Base-by-base conservation (phyloP, 2,888 invertebrate species). In the Microctonus hyperodae region DNA sequence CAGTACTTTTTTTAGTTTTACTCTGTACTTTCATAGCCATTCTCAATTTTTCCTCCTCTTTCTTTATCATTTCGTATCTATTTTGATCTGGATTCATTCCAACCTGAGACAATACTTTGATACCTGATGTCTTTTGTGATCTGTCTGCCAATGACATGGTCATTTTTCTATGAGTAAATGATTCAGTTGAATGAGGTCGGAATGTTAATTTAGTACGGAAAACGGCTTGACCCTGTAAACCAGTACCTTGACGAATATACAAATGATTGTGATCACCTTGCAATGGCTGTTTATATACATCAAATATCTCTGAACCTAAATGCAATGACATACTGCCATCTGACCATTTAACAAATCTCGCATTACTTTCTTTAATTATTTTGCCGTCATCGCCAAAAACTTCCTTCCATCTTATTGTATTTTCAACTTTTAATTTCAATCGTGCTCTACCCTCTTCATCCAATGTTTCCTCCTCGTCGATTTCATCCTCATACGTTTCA, bases 121-220 rank as follows among this genome's bases (percentile, higher is more conserved):
- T 98, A 60, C 96, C 96, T 0, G 93, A 92, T 0, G 96, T 94
- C 85, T 97, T 97, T 60, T 94, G 92, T 51, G 96, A 94, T 62
- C 97, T 89, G 85, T 99, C 98, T 0, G 98, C 98, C 74, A 98
- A 87, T 0, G 97, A 98, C 85, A 98, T 88, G 0, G 98, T 99
- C 94, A 99, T 98, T 88, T 99, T 99, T 74, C 97, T 90, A 84
- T 99, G 98, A 0, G 99, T 99, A 85, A 98, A 97, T 23, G 98
- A 98, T 82, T 99, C 98, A 0, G 98, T 99, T 0, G 98, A 98
- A 83, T 98, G 97, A 0, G 99, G 99, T 51, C 98, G 89, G 91
- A 99, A 99, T 1, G 96, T 95, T 0, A 99, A 86, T 84, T 98
- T 98, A 0, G 97, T 97, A 48, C 95, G 89, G 86, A 99, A 98